Evolutionary conservation across 2,888 invertebrate species (phyloP).

Genomic region (Cactoblastis cactorum): DNA sequence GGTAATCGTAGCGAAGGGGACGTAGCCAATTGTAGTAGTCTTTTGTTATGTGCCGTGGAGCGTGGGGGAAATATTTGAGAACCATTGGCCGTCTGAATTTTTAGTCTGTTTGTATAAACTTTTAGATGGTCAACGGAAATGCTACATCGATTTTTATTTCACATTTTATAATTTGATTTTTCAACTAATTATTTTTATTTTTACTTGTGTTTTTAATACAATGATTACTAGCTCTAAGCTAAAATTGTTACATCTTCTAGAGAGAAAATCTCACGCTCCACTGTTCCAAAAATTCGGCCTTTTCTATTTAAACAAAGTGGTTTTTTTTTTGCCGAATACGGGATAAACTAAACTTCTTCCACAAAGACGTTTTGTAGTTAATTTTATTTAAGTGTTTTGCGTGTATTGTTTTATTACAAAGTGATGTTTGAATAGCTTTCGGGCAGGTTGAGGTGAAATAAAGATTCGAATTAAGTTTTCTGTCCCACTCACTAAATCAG

Average conservation of each 20-base stretch:
- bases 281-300: background rate
- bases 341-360: constrained; percentile 25
- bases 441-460: constrained; percentile 17
- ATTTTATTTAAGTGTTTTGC: constrained; percentile 20
- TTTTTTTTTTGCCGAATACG: background rate
- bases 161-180: too few species aligned
- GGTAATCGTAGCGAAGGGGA: background rate
- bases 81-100: too few species aligned
- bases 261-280: background rate
- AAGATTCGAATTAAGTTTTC: background rate
- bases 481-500: too few species aligned
- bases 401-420: constrained; percentile 18
- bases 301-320: background rate
- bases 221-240: too few species aligned
- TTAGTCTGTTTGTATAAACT: too few species aligned
- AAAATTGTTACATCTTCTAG: too few species aligned
- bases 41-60: background rate
- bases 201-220: too few species aligned
- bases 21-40: background rate
- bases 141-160: too few species aligned
- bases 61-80: too few species aligned
- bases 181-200: too few species aligned
- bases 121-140: too few species aligned
- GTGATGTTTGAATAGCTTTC: constrained; percentile 18
- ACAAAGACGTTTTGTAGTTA: constrained; percentile 28